A percentile compares a stretch with the other conserved stretches of the same genome.
phyloP scores from a whole-genome alignment of 2,113 vertebrate species.

The Morone saxatilis region DNA sequence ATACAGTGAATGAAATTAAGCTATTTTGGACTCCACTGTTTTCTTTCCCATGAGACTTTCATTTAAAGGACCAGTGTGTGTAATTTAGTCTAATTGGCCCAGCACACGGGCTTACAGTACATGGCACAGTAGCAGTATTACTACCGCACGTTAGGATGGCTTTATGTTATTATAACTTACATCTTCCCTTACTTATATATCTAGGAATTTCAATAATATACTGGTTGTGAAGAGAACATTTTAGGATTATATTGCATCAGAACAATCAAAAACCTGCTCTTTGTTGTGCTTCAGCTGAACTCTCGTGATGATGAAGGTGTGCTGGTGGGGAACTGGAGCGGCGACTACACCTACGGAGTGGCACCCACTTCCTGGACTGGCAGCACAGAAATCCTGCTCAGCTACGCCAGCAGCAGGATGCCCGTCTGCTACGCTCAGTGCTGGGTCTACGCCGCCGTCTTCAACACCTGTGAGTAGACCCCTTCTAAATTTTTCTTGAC shows the following conservation, averaged over 20 bases:
- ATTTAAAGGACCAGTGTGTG: too few species aligned
- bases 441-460: constrained; percentile 97
- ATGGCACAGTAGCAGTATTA: too few species aligned
- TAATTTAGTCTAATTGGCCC: too few species aligned
- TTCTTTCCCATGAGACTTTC: background rate
- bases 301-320: constrained; percentile 92
- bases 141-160: too few species aligned
- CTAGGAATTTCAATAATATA: too few species aligned
- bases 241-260: too few species aligned
- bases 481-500: background rate
- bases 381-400: constrained; percentile 93
- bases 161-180: too few species aligned
- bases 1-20: background rate
- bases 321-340: constrained; percentile 93
- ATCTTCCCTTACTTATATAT: too few species aligned
- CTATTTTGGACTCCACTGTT: background rate
- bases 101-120: too few species aligned
- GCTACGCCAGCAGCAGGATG: constrained; percentile 83
- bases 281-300: constrained; percentile 86
- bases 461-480: constrained; percentile 91
- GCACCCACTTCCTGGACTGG: constrained; percentile 96
- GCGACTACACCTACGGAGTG: constrained; percentile 89
- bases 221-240: background rate
- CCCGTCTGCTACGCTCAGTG: constrained; percentile 95
- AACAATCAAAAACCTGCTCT: background rate